Base-by-base conservation (phyloP, 1,140 invertebrate genomes). In the Caenorhabditis tropicalis region DNA sequence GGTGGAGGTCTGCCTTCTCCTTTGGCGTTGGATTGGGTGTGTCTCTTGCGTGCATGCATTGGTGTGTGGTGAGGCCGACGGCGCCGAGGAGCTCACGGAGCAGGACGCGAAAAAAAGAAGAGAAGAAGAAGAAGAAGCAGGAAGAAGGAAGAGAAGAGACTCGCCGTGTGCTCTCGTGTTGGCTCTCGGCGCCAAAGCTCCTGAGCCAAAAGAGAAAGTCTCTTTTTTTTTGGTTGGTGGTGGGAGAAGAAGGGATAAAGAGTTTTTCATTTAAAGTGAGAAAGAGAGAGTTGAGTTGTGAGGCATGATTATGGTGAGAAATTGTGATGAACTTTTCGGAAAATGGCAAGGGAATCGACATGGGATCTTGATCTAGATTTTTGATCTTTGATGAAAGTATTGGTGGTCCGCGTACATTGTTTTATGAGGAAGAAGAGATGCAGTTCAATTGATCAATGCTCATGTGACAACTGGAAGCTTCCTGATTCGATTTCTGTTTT, bases 11-110 rank as follows among this genome's bases (percentile, higher is more conserved):
- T 58, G 16, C 27, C 12, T 58, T 16, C 24, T n/a, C 31, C 29
- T 33, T 65, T 74, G 65, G 65, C 65, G 65, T 74, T 74, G 65
- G 33, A 21, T 74, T 70, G 60, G 60, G 65, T 74, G 65, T 33
- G 31, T 74, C 33, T 39, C 65, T 24, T 15, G 6, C 21, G 15
- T 74, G 65, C 65, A 12, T 74, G 65, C 29, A n/a, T 74, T 74
- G 65, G 65, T 74, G 65, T 74, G 65, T 74, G 65, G 65, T 74
- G 65, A 74, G 65, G n/a, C 21, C 21, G 24, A 58, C 56, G 29
- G 24, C 58, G 58, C n/a, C 58, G 31, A 9, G n/a, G 58, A 65
- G 58, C 33, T 36, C 58, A 46, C 36, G 65, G 36, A 74, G 65
- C 65, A 24, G 36, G 65, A 46, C 65, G 65, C 33, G 36, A 46